Evolutionary conservation across 2,113 vertebrate genomes (phyloP).

Genomic region (Hystrix cristata): DNA sequence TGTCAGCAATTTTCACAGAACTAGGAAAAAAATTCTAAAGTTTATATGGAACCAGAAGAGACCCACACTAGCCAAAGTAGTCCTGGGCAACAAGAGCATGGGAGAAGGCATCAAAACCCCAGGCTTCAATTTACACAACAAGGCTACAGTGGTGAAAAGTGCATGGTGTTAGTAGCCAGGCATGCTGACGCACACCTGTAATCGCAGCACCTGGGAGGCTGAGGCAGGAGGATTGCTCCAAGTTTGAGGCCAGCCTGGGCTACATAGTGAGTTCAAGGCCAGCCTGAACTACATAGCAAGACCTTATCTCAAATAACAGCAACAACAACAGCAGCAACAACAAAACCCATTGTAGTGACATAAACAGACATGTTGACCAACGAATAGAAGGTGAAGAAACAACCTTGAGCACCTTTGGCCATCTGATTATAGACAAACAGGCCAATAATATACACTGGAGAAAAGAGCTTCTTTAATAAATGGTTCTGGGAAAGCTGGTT

Average conservation of each 20-base stretch:
- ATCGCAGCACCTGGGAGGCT: too few species aligned
- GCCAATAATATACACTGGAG: not conserved
- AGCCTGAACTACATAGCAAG: too few species aligned
- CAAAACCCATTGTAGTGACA: too few species aligned
- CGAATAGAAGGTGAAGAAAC: not conserved
- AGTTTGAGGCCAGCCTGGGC: too few species aligned
- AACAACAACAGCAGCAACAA: too few species aligned
- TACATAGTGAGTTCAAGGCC: too few species aligned
- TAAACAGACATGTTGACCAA: not conserved
- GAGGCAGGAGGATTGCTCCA: too few species aligned
- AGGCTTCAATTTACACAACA: not conserved
- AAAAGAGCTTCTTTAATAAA: not conserved
- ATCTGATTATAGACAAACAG: not conserved
- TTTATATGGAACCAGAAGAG: not conserved
- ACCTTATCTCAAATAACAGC: too few species aligned
- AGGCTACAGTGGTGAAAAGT: not conserved
- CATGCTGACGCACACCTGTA: too few species aligned
- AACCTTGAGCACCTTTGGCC: not conserved
- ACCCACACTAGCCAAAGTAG: not conserved
- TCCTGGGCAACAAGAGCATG: not conserved
- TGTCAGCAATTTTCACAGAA: not conserved
- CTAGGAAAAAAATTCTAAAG: not conserved
- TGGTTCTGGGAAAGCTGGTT: not conserved
- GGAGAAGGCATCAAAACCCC: not conserved
- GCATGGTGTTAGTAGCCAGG: not conserved